Evolutionary conservation across 2,113 vertebrate genomes (phyloP).

Genomic region (Verasper variegatus): DNA sequence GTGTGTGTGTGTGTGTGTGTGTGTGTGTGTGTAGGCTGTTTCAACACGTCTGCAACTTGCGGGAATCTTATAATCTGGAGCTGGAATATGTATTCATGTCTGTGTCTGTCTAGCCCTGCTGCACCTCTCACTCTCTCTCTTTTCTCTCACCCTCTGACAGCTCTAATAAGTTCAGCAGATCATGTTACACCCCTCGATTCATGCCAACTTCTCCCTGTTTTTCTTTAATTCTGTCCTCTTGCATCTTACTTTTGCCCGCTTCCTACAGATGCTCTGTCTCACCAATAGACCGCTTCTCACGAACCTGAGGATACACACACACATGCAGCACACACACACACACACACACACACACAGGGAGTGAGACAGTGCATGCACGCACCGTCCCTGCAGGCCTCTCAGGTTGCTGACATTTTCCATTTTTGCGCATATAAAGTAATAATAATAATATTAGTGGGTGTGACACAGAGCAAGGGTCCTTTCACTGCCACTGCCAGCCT

Average conservation of each 20-base stretch:
- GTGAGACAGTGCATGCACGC: constrained; percentile 59
- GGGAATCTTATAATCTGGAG: constrained; percentile 84
- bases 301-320: constrained; percentile 35
- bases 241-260: constrained; percentile 55
- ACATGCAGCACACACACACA: constrained; percentile 26
- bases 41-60: constrained; percentile 81
- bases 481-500: constrained; percentile 81
- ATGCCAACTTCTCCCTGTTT: constrained; percentile 69
- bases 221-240: constrained; percentile 62
- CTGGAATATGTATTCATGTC: constrained; percentile 83
- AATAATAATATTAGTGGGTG: constrained; percentile 86
- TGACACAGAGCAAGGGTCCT: constrained; percentile 79
- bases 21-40: constrained; percentile 75
- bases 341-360: constrained; percentile 29
- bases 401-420: constrained; percentile 86
- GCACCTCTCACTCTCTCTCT: constrained; percentile 43
- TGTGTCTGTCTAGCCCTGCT: constrained; percentile 77
- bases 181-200: constrained; percentile 75
- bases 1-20: constrained; percentile 27
- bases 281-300: constrained; percentile 60
- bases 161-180: constrained; percentile 83
- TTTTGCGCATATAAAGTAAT: constrained; percentile 84
- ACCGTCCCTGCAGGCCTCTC: constrained; percentile 81
- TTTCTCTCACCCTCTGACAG: constrained; percentile 76
- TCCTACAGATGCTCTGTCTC: constrained; percentile 58